Base-by-base conservation (phyloP, 2,888 invertebrate genomes). In the Caenorhabditis angaria region DNA sequence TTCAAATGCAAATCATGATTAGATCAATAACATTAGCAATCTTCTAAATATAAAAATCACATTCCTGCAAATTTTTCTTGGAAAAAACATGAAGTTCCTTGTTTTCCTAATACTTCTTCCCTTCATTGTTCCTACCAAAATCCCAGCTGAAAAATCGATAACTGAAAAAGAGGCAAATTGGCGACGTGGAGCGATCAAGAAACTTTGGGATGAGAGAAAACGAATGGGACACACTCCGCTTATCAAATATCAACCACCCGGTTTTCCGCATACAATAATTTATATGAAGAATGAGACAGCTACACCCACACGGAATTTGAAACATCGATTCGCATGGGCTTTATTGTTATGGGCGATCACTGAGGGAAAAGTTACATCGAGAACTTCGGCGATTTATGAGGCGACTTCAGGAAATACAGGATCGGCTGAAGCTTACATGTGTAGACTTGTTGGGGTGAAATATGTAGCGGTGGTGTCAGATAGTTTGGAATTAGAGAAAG, bases 321-420 rank as follows among this genome's bases (percentile, higher is more conserved):
- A 84, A 58, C 84, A 84, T 66, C 70, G 85, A 8, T 84, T 82
- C 69, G 76, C 79, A 5, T 85, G 84, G 84, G 81, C 82, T 12
- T 72, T 85, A 5, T 47, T 82, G 3, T 69, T 85, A 58, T 85
- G 85, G 85, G 83, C 81, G 0, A 72, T 85, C 12, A 65, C 79
- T 18, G 83, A 83, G 61, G 83, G 85, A 53, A 68, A 67, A 32
- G 64, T 66, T 18, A 71, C 70, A 6, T 64, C 65, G 18, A 60
- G 65, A n/a, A 82, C 79, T 54, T 77, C 83, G 32, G 80, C 76
- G 1, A 76, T 83, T 58, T 84, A 81, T 57, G 84, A 84, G 27
- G 81, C 83, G 14, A 82, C 83, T 10, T 79, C 79, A 22, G 85
- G 85, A 4, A 85, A 85, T 61, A 84, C 85, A n/a, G 85, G 83